These are phyloP conservation scores for Neogale vison DNA, from an alignment of 2,113 vertebrate species.

Conservation along the genomic window DNA sequence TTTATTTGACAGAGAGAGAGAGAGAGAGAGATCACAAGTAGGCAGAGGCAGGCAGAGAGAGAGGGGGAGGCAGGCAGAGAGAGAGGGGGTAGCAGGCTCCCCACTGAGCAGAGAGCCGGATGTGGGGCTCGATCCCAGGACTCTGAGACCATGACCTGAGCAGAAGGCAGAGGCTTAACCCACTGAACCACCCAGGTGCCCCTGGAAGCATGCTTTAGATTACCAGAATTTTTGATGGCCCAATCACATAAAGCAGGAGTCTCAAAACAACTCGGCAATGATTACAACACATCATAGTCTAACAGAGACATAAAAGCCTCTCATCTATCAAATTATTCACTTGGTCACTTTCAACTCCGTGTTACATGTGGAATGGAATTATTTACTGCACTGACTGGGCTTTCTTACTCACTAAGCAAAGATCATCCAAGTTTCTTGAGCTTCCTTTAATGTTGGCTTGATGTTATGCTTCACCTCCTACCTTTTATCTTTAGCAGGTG, in stretches of 20 bases:
- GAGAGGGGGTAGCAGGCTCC: too few relatives aligned
- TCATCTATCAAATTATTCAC: neutral
- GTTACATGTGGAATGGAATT: neutral
- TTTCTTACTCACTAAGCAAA: conserved; percentile 41
- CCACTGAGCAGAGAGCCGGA: too few relatives aligned
- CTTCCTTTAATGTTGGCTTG: neutral
- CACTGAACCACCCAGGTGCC: too few relatives aligned
- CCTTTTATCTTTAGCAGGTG: neutral
- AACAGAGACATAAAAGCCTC: neutral
- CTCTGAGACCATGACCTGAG: too few relatives aligned
- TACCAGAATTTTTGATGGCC: neutral
- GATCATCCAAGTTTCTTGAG: neutral
- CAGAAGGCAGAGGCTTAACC: too few relatives aligned
- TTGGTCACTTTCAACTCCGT: neutral
- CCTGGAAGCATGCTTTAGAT: neutral
- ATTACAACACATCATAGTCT: neutral
- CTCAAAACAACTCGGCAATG: neutral
- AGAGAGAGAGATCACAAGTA: too few relatives aligned
- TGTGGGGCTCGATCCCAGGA: too few relatives aligned
- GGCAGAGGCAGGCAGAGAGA: too few relatives aligned
- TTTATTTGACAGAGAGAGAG: too few relatives aligned
- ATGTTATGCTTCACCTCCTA: neutral
- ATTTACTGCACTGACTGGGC: neutral
- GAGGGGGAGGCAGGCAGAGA: too few relatives aligned
- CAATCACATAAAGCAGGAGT: neutral